Evolutionary conservation across 1,140 invertebrate genomes (phyloP).

Genomic region (Ridgeia piscesae): DNA sequence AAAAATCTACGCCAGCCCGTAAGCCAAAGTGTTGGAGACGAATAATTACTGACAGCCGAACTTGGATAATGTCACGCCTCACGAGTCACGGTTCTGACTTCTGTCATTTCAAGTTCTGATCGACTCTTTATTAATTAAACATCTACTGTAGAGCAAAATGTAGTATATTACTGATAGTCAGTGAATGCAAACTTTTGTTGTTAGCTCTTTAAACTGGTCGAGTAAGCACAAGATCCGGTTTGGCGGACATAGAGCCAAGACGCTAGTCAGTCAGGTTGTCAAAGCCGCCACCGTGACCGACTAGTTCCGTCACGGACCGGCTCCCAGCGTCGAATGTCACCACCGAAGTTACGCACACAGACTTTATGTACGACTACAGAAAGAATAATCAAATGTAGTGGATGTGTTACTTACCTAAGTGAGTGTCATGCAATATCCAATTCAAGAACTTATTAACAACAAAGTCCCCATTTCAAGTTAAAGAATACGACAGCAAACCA

Average conservation of each 20-base stretch:
- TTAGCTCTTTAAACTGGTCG: background rate
- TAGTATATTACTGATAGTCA: no score
- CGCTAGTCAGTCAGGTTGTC: background rate
- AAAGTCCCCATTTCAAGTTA: conserved; percentile 5
- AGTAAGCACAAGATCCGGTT: background rate
- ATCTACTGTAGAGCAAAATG: background rate
- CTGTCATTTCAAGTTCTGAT: background rate
- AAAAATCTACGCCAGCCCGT: background rate
- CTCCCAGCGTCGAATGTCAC: background rate
- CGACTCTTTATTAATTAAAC: background rate
- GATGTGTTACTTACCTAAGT: background rate
- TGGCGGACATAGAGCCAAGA: background rate
- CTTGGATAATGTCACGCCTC: no score
- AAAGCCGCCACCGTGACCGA: background rate
- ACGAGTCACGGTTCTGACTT: background rate
- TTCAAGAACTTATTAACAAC: background rate
- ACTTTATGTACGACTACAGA: background rate
- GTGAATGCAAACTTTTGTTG: background rate
- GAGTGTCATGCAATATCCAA: conserved; percentile 5
- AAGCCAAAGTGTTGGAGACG: background rate
- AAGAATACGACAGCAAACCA: background rate
- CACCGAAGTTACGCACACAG: background rate
- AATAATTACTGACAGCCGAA: background rate
- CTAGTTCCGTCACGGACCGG: background rate
- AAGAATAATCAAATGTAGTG: background rate